These are phyloP conservation scores for Pterocles gutturalis DNA, from an alignment of 2,113 vertebrate genomes.

Conservation along the genomic window DNA sequence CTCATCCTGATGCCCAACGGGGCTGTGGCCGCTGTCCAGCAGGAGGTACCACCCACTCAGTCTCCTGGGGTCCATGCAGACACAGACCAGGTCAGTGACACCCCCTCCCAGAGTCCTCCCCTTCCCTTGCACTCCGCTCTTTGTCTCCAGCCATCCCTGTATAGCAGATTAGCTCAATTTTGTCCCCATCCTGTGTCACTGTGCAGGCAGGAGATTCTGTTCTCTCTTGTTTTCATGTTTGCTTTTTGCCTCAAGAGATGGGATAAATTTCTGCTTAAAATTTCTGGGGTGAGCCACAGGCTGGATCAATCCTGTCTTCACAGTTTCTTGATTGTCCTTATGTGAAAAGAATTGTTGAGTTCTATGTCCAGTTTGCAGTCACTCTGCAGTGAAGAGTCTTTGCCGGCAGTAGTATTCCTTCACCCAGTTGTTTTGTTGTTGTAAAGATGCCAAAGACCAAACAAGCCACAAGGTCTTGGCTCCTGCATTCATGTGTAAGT, in stretches of 20 bases:
- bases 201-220: not conserved
- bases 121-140: not conserved
- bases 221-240: not conserved
- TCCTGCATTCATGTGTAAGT: not conserved
- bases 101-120: not conserved
- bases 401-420: not conserved
- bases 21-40: slow-evolving; percentile 92
- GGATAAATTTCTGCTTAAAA: not conserved
- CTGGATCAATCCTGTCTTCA: not conserved
- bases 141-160: not conserved
- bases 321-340: not conserved
- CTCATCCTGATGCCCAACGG: slow-evolving; percentile 98
- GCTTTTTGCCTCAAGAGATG: not conserved
- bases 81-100: slow-evolving; percentile 89
- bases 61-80: slow-evolving; percentile 86
- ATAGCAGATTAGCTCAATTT: not conserved
- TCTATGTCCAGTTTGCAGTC: not conserved
- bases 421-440: not conserved
- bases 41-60: slow-evolving; percentile 85
- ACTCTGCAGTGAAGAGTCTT: not conserved
- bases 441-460: not conserved
- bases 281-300: not conserved
- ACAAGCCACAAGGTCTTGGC: not conserved
- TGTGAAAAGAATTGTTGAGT: not conserved
- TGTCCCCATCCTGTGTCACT: not conserved